phyloP scores from a whole-genome alignment of 2,888 invertebrate species.

The Aricia artaxerxes region DNA sequence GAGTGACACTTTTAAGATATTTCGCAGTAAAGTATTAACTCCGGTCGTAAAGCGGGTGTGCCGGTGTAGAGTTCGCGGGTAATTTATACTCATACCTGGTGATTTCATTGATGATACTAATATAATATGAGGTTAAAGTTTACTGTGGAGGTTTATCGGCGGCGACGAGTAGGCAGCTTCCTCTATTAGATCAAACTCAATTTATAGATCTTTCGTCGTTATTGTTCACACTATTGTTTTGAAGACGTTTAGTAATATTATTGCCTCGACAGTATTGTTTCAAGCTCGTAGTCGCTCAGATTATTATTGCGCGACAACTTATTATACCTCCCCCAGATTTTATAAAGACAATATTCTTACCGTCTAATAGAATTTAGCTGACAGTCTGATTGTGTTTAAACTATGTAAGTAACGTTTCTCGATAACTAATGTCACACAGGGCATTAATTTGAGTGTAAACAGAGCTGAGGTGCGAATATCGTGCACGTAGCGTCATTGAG shows the following conservation, averaged over 20 bases:
- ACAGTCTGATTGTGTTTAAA: not conserved
- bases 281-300: not conserved
- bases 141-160: not conserved
- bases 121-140: not conserved
- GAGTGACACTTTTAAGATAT: not conserved
- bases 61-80: not conserved
- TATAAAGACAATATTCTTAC: not conserved
- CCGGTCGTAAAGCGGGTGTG: not conserved
- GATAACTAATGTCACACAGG: no score
- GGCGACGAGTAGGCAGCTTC: not conserved
- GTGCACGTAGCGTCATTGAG: not conserved
- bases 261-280: not conserved
- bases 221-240: not conserved
- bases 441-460: not conserved
- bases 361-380: not conserved
- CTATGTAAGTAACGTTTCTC: no score
- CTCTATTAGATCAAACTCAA: conserved; percentile 1
- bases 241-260: not conserved
- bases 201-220: not conserved
- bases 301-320: not conserved
- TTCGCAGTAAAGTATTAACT: not conserved
- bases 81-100: not conserved
- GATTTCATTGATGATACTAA: conserved; percentile 14
- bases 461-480: not conserved
- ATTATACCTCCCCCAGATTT: not conserved